Evolutionary conservation across 1,140 invertebrate species (phyloP).

Genomic region (Muscidifurax raptorellus): DNA sequence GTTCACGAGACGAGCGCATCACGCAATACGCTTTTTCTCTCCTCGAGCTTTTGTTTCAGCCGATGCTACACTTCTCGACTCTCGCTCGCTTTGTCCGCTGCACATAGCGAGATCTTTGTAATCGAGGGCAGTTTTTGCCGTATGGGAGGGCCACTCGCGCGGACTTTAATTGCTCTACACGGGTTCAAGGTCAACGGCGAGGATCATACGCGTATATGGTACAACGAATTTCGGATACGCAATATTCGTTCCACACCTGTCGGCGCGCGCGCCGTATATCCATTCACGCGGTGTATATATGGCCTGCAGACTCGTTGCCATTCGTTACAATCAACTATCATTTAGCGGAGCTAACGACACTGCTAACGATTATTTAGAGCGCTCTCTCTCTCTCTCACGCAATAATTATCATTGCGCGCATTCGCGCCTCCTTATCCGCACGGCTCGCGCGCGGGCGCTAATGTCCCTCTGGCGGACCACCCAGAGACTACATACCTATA

Average conservation of each 20-base stretch:
- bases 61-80: background rate
- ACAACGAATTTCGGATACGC: too few species aligned
- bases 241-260: too few species aligned
- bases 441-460: background rate
- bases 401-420: slow-evolving; percentile 16
- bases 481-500: background rate
- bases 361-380: slow-evolving; percentile 16
- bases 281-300: too few species aligned
- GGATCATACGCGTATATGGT: too few species aligned
- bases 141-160: too few species aligned
- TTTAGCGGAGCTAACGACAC: background rate
- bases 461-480: background rate
- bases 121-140: too few species aligned
- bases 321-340: slow-evolving; percentile 12
- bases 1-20: background rate
- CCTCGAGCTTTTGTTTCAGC: background rate
- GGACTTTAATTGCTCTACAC: too few species aligned
- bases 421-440: slow-evolving; percentile 10
- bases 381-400: background rate
- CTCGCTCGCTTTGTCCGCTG: too few species aligned
- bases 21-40: background rate
- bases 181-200: too few species aligned
- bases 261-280: too few species aligned
- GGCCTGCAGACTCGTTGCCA: too few species aligned
- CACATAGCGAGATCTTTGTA: too few species aligned